phyloP scores from a whole-genome alignment of 2,888 invertebrate genomes.

The Pelosia muscerda region DNA sequence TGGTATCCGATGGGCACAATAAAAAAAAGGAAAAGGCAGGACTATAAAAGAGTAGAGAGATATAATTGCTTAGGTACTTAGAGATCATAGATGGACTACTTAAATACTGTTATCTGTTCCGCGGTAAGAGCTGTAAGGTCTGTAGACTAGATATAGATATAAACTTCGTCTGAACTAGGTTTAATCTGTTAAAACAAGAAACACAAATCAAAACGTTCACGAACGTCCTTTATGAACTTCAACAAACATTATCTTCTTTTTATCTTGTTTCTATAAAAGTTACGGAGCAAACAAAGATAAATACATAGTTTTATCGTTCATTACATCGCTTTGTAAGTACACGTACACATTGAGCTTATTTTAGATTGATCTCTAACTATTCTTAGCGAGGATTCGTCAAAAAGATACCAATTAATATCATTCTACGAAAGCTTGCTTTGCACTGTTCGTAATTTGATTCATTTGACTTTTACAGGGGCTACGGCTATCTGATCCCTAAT shows the following conservation, averaged over 20 bases:
- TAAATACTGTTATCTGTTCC: too few relatives aligned
- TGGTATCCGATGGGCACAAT: too few relatives aligned
- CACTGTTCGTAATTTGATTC: background rate
- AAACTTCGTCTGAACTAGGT: background rate
- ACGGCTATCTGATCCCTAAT: background rate
- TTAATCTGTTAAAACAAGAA: slow-evolving; percentile 10
- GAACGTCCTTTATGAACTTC: slow-evolving; percentile 16
- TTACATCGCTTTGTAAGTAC: slow-evolving; percentile 13
- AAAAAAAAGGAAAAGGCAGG: too few relatives aligned
- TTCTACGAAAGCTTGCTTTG: background rate
- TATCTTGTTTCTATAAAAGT: slow-evolving; percentile 23
- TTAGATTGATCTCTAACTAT: background rate
- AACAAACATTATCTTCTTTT: slow-evolving; percentile 23
- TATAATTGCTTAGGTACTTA: too few relatives aligned
- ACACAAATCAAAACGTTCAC: slow-evolving; percentile 15
- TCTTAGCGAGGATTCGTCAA: background rate
- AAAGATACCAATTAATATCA: background rate
- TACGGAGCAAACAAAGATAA: slow-evolving; percentile 21
- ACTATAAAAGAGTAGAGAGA: too few relatives aligned
- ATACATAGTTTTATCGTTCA: slow-evolving; percentile 25
- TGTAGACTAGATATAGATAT: background rate
- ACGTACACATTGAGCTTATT: background rate
- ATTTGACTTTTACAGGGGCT: background rate
- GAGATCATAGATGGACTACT: too few relatives aligned
- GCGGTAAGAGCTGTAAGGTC: too few relatives aligned